Conservation (phyloP, 2,888 invertebrate species). For the Gymnoscelis rufifasciata region DNA sequence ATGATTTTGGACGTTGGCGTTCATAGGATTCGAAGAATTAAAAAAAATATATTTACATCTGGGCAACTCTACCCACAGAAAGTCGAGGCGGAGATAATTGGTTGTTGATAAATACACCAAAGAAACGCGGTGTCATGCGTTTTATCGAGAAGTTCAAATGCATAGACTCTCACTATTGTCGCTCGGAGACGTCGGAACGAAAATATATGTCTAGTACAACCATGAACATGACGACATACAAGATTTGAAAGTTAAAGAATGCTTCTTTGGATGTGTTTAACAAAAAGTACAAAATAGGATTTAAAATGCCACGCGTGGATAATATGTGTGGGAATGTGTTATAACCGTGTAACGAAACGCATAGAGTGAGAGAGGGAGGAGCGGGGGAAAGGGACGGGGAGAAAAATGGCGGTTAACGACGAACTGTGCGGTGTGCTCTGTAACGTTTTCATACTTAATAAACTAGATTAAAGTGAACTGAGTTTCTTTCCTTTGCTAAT, state of each 20-base stretch:
- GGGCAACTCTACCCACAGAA: slow-evolving; percentile 26
- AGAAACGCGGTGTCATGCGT: slow-evolving; percentile 18
- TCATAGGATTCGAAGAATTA: slow-evolving; percentile 8
- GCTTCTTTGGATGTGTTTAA: slow-evolving; percentile 8
- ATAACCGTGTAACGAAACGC: too few species aligned
- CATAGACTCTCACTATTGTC: slow-evolving; percentile 27
- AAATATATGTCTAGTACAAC: slow-evolving; percentile 23
- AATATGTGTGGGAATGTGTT: too few species aligned
- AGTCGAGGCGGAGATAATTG: slow-evolving; percentile 25
- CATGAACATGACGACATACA: slow-evolving; percentile 1
- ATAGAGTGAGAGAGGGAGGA: too few species aligned
- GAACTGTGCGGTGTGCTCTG: too few species aligned
- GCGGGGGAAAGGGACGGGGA: too few species aligned
- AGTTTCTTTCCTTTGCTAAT: too few species aligned
- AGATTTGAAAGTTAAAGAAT: slow-evolving; percentile 3
- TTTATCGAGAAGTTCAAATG: slow-evolving; percentile 28
- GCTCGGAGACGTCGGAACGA: slow-evolving; percentile 22
- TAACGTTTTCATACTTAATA: too few species aligned
- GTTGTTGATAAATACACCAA: slow-evolving; percentile 15
- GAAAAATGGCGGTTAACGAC: too few species aligned
- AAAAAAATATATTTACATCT: slow-evolving; percentile 23
- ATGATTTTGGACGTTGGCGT: slow-evolving; percentile 19
- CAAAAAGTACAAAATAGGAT: slow-evolving; percentile 4
- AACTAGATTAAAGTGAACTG: too few species aligned
- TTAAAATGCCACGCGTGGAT: slow-evolving; percentile 1